These are phyloP conservation scores for Eptatretus atami DNA, from an alignment of 2,797 vertebrate genomes.

Conservation along the genomic window DNA sequence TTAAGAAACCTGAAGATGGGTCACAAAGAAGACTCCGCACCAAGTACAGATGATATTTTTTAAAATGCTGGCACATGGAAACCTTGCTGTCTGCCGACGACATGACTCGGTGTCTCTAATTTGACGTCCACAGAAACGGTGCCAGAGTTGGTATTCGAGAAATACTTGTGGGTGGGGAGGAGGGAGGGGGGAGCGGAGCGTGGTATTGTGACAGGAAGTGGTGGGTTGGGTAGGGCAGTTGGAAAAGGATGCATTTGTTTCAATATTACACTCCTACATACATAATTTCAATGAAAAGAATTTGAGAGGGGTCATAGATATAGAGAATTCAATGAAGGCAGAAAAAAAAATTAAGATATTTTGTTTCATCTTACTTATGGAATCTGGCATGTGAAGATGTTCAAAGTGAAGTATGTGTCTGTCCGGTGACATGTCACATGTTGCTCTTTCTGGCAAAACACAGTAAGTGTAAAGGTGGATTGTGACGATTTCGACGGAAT, in stretches of 20 bases:
- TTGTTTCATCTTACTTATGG: constrained; percentile 11
- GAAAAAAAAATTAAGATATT: too few species aligned
- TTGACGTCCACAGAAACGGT: constrained; percentile 83
- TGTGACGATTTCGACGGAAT: background rate
- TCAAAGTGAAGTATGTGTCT: constrained; percentile 97
- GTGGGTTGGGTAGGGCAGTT: background rate
- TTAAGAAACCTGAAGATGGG: constrained; percentile 97
- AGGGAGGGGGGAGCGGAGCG: background rate
- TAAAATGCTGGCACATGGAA: constrained; percentile 73
- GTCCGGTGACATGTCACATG: constrained; percentile 80
- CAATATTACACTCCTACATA: too few species aligned
- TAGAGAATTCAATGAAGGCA: too few species aligned
- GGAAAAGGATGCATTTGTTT: too few species aligned
- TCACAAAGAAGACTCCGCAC: constrained; percentile 87
- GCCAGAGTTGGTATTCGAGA: background rate
- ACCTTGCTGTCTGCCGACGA: constrained; percentile 61
- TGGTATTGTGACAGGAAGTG: background rate
- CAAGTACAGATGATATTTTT: constrained; percentile 89
- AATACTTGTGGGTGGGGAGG: background rate
- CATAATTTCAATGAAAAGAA: too few species aligned
- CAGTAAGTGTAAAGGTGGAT: constrained; percentile 19
- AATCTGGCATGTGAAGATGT: constrained; percentile 74
- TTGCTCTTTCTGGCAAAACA: constrained; percentile 83
- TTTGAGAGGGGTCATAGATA: too few species aligned
- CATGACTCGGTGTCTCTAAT: constrained; percentile 48